Evolutionary conservation across 2,888 invertebrate genomes (phyloP), one percentile per base, ranked within the genome.

Genomic region (Amphimallon solstitiale): DNA sequence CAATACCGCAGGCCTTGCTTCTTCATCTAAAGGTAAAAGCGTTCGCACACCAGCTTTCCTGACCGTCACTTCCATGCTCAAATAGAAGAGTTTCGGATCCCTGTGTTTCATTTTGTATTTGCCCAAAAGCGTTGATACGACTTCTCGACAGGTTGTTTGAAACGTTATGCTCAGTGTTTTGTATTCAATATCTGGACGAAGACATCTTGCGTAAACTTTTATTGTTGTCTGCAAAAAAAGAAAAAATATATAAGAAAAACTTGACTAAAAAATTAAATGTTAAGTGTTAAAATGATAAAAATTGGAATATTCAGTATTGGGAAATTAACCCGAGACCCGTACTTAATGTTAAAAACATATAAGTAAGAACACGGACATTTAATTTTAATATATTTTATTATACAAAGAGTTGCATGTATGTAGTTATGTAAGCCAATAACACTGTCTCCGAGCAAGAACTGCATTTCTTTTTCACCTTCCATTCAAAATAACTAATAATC

Each of bases 131-230:
- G 93, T 92, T 68, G 88, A 85, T 9, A 97, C 93, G 70, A 97
- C 92, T 81, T 95, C 93, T 75, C 91, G 89, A 76, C 94, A 94
- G 1, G 94, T 91, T 10, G 95, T 95, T 76, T 93, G 91, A 86
- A 92, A 93, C 56, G 93, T 92, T 74, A 97, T 93, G 72, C 93
- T 91, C 66, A 97, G 85, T 0, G 97, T 97, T 84, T 97, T 97
- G 88, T 97, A 97, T 82, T 97, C 96, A 80, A 97, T 95, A 84
- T 97, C 97, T 21, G 95, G 91, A 65, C 95, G 89, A 65, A 97
- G 86, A 77, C 95, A 92, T 75, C 91, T 91, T 17, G 96, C 95
- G 84, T 91, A 95, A 49, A 97, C 94, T 84, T 95, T 95, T 71
- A 96, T 92, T 45, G 94, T 93, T 38, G 94, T 94, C 95, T 95